These are phyloP conservation scores for Alosa alosa DNA, from an alignment of 2,113 vertebrate species.

Conservation along the genomic window DNA sequence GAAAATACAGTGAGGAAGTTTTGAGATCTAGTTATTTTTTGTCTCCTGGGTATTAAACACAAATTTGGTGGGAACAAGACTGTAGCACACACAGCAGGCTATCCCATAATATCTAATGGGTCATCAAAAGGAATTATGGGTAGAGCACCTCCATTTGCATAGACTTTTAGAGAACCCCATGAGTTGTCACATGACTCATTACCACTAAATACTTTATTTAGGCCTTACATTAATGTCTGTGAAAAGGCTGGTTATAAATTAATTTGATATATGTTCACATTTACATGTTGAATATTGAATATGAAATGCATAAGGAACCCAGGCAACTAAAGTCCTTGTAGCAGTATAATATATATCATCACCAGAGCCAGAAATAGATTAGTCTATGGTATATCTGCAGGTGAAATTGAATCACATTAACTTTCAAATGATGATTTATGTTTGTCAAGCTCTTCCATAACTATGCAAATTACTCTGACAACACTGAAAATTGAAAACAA, in stretches of 20 bases:
- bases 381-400: slow-evolving; percentile 39
- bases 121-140: slow-evolving; percentile 79
- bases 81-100: slow-evolving; percentile 72
- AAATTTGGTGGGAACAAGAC: slow-evolving; percentile 74
- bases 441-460: slow-evolving; percentile 33
- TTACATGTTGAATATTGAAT: slow-evolving; percentile 18
- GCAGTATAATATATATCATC: slow-evolving; percentile 43
- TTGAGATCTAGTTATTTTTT: slow-evolving; percentile 77
- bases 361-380: slow-evolving; percentile 48
- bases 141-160: slow-evolving; percentile 76
- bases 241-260: slow-evolving; percentile 53
- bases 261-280: background rate
- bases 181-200: slow-evolving; percentile 81
- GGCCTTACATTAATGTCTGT: slow-evolving; percentile 59
- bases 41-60: slow-evolving; percentile 80
- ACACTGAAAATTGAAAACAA: slow-evolving; percentile 25
- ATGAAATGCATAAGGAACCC: background rate
- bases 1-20: slow-evolving; percentile 51
- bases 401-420: slow-evolving; percentile 41
- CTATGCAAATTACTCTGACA: slow-evolving; percentile 44
- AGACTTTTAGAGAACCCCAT: slow-evolving; percentile 77
- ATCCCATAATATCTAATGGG: slow-evolving; percentile 81
- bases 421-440: slow-evolving; percentile 52
- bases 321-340: background rate
- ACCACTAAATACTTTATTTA: slow-evolving; percentile 63